Evolutionary conservation across 2,113 vertebrate genomes (phyloP), one percentile per base, ranked within the genome.

Genomic region (Anhinga anhinga): DNA sequence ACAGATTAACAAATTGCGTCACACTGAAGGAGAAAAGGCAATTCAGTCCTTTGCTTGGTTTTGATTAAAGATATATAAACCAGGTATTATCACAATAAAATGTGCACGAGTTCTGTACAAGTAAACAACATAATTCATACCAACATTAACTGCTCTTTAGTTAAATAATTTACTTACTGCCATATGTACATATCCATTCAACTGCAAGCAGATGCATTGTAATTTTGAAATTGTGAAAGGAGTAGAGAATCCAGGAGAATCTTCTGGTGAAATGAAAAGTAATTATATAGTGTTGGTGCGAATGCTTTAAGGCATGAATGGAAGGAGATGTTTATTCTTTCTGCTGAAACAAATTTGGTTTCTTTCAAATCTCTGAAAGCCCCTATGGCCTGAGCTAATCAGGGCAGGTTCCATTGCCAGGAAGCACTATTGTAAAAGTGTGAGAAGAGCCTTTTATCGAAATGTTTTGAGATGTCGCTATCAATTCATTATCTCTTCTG

Each of bases 241-340:
- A 93, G 90, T 70, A 96, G 86, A 95, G 80, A 96, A 97, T 36
- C 56, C 73, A 85, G 91, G 90, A 86, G 83, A 96, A 77, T 95
- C 94, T 96, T 95, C 86, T 95, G 65, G 71, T 67, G 58, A 96
- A 96, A 95, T 86, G 86, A 87, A 94, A 96, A 91, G 77, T 96
- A 97, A 97, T 97, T 98, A 93, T 71, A 72, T 63, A 55, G 49
- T 72, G 73, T 96, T n/a, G 19, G 59, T 52, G 82, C 22, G 63
- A 95, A 83, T 62, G 50, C 61, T 97, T 96, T 88, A 86, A 88
- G 72, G 53, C 16, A 0, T 85, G 95, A 98, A 94, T 81, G 59
- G 95, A 82, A 94, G 85, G 49, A 76, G 29, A 90, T 96, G 89
- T 97, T 96, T 96, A 95, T 96, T 97, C 92, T 91, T 96, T 97